phyloP scores from a whole-genome alignment of 2,113 vertebrate genomes.

The Alectura lathami region DNA sequence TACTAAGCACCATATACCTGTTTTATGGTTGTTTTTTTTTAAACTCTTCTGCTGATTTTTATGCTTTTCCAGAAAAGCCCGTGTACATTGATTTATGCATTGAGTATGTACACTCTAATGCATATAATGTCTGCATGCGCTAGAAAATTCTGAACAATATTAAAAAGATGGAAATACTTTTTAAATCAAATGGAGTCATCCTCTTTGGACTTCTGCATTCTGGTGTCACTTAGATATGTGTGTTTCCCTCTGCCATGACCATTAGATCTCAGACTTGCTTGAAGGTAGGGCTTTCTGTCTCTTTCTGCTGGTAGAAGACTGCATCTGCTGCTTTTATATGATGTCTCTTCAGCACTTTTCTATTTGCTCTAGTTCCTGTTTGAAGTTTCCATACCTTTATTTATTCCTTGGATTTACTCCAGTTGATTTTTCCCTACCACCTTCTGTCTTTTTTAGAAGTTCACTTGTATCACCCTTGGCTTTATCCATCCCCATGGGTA shows the following conservation, averaged over 20 bases:
- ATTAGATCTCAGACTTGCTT: not conserved
- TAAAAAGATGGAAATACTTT: not conserved
- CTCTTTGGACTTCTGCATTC: not conserved
- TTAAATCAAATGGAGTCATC: rapidly evolving
- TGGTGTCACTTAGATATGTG: not conserved
- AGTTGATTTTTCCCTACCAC: not conserved
- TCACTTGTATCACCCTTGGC: not conserved
- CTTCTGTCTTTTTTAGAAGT: not conserved
- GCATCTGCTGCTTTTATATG: not conserved
- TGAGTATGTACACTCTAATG: not conserved
- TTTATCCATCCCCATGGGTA: not conserved
- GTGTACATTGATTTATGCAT: not conserved
- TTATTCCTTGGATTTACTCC: not conserved
- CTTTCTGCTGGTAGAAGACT: not conserved
- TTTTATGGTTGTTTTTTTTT: not conserved
- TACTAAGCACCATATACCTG: not conserved
- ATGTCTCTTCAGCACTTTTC: not conserved
- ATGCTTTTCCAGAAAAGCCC: not conserved
- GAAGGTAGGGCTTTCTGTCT: not conserved
- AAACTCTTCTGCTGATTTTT: not conserved
- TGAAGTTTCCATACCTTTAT: not conserved
- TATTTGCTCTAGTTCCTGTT: not conserved
- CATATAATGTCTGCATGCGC: not conserved
- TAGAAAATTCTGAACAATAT: not conserved
- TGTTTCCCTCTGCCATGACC: not conserved